Evolutionary conservation across 2,888 invertebrate species (phyloP), one percentile per base, ranked within the genome.

Genomic region (Cerceris ruficornis): DNA sequence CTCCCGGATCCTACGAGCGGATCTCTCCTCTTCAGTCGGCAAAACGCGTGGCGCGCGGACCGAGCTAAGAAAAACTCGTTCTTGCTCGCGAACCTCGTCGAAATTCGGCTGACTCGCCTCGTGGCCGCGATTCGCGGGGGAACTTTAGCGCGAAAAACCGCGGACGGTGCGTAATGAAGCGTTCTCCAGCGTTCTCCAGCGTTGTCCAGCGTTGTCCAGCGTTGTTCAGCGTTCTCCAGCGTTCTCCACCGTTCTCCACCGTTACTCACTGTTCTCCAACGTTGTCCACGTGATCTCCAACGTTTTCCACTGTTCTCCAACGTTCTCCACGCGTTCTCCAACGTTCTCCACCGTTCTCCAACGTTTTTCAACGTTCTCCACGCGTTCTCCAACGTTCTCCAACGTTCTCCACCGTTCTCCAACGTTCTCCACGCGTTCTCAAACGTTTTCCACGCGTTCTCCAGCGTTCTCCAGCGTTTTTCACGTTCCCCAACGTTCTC

Each of bases 1-100:
- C 85, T 77, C 81, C 81, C 80, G 78, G 82, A 78, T 83, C 76
- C 69, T 62, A 66, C 81, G 79, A 81, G 81, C 76, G 81, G 65
- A 78, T 70, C 71, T 13, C 46, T 69, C 66, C 49, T 77, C 72
- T 79, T 75, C 83, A 80, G 86, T 82, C 80, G 76, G 77, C 83
- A 81, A 84, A 87, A 84, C 86, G 84, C 81, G 81, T 67, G 69
- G 62, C 70, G 73, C 69, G 50, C 67, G 39, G 57, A 58, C 41
- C 55, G 75, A n/a, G 67, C 78, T 62, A 76, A 78, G 78, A 78
- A 78, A 78, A 77, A 78, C 77, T 64, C 69, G 28, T 57, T 60
- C 42, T 2, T 41, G 57, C 39, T 57, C 9, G 57, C 39, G 1
- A 7, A 57, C 2, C 9, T 52, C 55, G 54, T 69, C 41, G 66